Conservation (phyloP, 2,113 vertebrate genomes). For the Corvus hawaiiensis region DNA sequence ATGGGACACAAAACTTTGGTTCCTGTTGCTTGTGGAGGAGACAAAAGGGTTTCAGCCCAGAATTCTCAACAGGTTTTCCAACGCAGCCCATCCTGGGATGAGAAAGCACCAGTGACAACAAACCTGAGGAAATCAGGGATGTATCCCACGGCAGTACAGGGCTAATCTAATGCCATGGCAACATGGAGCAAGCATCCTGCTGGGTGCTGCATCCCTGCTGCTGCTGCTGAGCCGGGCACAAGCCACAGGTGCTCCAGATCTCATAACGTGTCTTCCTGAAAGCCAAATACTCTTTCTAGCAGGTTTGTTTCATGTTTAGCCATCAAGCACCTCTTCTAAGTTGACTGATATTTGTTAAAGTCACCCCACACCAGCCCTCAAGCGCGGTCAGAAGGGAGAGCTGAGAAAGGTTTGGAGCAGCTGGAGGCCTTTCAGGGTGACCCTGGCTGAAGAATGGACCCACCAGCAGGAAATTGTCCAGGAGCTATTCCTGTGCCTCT, state of each 20-base stretch:
- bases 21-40: neutral
- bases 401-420: neutral
- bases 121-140: neutral
- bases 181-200: neutral
- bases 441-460: neutral
- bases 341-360: neutral
- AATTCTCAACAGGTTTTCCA: neutral
- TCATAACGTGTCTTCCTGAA: accelerated
- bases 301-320: neutral
- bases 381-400: neutral
- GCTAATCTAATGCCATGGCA: neutral
- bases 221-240: neutral
- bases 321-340: neutral
- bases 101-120: neutral
- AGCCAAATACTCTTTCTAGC: neutral
- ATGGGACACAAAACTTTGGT: neutral
- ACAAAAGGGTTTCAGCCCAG: neutral
- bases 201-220: neutral
- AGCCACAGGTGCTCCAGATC: neutral
- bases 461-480: neutral
- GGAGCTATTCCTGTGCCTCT: neutral
- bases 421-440: neutral
- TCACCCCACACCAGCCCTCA: neutral
- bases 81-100: neutral
- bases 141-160: neutral